A percentile compares a stretch with the other conserved stretches of the same genome.
These are phyloP conservation scores for Thera obeliscata DNA, from an alignment of 2,888 invertebrate genomes.

Conservation along the genomic window DNA sequence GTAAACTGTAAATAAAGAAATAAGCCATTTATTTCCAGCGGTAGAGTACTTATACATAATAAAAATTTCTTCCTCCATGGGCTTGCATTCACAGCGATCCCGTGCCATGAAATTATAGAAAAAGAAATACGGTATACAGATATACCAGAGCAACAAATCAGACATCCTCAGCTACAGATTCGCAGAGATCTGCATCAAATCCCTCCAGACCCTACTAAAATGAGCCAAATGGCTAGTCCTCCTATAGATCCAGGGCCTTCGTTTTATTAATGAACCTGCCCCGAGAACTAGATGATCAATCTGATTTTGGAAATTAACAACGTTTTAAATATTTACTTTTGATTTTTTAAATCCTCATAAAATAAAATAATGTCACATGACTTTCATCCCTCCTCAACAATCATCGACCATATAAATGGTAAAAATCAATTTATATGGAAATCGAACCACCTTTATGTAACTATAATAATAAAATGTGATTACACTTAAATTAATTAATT, in stretches of 20 bases:
- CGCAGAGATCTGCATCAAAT: constrained; percentile 89
- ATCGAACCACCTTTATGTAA: background rate
- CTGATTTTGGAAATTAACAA: constrained; percentile 21
- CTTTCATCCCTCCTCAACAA: no score
- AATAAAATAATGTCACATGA: no score
- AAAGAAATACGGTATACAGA: constrained; percentile 80
- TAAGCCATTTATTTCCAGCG: no score
- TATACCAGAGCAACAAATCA: constrained; percentile 71
- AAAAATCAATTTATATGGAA: no score
- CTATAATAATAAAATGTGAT: constrained; percentile 17
- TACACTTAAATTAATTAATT: constrained; percentile 2
- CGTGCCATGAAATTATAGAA: constrained; percentile 66
- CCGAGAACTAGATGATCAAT: constrained; percentile 18
- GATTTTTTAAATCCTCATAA: background rate
- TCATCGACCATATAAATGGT: no score
- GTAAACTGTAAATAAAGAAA: no score
- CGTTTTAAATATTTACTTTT: background rate
- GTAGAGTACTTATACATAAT: no score
- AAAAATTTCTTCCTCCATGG: no score
- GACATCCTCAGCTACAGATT: constrained; percentile 88
- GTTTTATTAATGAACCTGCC: constrained; percentile 72
- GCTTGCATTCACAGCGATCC: no score
- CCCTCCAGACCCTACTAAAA: constrained; percentile 69
- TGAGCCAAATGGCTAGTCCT: constrained; percentile 72
- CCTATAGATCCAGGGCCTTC: constrained; percentile 77